A percentile compares a stretch with the other conserved stretches of the same genome.
phyloP scores from a whole-genome alignment of 2,113 vertebrate genomes.

The Puffinus mauretanicus region DNA sequence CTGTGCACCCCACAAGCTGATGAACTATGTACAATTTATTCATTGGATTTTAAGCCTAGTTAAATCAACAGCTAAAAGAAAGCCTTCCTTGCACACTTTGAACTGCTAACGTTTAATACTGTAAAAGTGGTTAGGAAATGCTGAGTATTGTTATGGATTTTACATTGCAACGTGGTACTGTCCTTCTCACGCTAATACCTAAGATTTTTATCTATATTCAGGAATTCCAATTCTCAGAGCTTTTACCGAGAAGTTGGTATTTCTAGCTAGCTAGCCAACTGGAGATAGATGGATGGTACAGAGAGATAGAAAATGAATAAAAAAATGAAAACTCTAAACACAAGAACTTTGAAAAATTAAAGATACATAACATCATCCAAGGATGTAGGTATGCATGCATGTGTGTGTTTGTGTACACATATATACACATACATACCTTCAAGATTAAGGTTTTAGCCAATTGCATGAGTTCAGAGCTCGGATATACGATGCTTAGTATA shows the following conservation, averaged over 20 bases:
- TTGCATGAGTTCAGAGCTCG: not conserved
- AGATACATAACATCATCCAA: not conserved
- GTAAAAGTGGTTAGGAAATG: not conserved
- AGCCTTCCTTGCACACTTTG: not conserved
- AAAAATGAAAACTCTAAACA: not conserved
- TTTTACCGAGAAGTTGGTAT: not conserved
- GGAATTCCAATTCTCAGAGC: not conserved
- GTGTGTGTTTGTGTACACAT: not conserved
- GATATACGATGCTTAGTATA: not conserved
- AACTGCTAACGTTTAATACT: not conserved
- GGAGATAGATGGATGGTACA: not conserved
- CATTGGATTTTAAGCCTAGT: constrained; percentile 43
- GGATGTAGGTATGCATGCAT: not conserved
- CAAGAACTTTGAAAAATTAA: not conserved
- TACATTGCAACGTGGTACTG: not conserved
- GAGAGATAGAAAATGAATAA: not conserved
- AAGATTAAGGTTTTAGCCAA: not conserved
- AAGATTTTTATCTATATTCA: not conserved
- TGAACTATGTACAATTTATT: constrained; percentile 54
- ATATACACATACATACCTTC: too few species aligned
- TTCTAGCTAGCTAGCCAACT: not conserved
- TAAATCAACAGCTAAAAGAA: constrained; percentile 26
- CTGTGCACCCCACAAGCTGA: constrained; percentile 14
- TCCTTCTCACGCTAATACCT: not conserved
- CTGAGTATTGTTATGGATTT: not conserved